phyloP scores from a whole-genome alignment of 1,140 invertebrate genomes.

The Drosophila bifasciata region DNA sequence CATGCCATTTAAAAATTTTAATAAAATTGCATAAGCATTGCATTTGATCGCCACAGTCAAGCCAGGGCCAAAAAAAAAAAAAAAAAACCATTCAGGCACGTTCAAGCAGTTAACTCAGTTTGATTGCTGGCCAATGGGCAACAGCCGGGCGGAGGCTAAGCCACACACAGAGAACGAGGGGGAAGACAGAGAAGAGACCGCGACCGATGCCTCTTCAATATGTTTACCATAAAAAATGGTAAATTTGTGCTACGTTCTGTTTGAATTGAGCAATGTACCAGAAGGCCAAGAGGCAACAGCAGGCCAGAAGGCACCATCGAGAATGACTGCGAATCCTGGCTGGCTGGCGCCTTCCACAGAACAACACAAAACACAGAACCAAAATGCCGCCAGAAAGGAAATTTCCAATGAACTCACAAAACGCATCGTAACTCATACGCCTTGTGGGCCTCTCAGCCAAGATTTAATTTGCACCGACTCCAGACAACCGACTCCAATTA shows the following conservation, averaged over 20 bases:
- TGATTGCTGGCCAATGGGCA: constrained; percentile 67
- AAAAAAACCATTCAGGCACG: constrained; percentile 41
- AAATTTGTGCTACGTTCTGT: constrained; percentile 73
- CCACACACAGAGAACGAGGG: not conserved
- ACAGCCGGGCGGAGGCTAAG: not conserved
- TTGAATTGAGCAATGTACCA: constrained; percentile 51
- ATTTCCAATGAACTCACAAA: constrained; percentile 61
- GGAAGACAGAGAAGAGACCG: not conserved
- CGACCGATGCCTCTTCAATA: constrained; percentile 6
- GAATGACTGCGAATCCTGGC: constrained; percentile 8
- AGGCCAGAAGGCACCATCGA: no score
- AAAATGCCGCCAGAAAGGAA: constrained; percentile 13
- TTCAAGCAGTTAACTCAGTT: constrained; percentile 66
- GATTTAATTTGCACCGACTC: constrained; percentile 61
- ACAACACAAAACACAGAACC: not conserved
- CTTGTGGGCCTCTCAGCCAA: constrained; percentile 42
- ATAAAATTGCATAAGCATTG: constrained; percentile 36
- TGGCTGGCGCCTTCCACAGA: constrained; percentile 67
- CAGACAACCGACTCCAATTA: constrained; percentile 61
- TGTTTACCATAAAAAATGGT: constrained; percentile 81
- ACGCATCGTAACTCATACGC: constrained; percentile 77
- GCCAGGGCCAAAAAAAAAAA: not conserved
- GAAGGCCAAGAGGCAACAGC: not conserved
- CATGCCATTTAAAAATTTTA: constrained; percentile 44
- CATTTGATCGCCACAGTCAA: constrained; percentile 26